Conservation (phyloP, 2,113 vertebrate species). For the Macquaria ambigua region DNA sequence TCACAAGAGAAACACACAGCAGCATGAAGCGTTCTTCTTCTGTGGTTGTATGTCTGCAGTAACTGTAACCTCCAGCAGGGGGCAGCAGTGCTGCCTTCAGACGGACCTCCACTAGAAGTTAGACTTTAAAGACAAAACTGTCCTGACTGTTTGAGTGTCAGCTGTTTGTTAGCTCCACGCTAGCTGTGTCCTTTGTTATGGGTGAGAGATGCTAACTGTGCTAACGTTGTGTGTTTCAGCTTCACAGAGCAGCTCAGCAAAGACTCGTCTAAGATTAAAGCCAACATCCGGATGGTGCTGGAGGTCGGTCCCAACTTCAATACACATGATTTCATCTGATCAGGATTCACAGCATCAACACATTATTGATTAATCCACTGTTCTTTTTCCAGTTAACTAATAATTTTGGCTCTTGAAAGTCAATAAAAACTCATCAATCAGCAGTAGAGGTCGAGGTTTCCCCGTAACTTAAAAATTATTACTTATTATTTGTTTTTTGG, state of each 20-base stretch:
- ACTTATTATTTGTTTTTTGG: no score
- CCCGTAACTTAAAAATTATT: no score
- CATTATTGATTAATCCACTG: no score
- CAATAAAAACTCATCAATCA: no score
- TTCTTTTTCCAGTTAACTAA: no score
- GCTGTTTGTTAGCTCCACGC: conserved; percentile 26
- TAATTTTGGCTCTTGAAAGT: no score
- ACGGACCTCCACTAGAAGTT: not conserved
- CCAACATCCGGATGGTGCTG: conserved; percentile 91
- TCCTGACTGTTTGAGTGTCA: no score
- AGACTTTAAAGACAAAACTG: not conserved
- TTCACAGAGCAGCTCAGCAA: conserved; percentile 88
- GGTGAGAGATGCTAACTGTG: conserved; percentile 29
- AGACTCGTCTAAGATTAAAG: conserved; percentile 92
- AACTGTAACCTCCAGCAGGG: not conserved
- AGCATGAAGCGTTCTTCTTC: not conserved
- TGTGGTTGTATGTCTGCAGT: not conserved
- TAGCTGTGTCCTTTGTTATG: not conserved
- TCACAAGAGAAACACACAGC: no score
- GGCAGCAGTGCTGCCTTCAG: no score
- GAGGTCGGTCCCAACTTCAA: conserved; percentile 81
- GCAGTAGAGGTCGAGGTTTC: no score
- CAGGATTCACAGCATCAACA: no score
- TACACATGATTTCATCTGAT: no score
- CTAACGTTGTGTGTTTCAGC: conserved; percentile 75